Conservation (phyloP, 2,888 invertebrate species). For the Pyrrhia umbra region DNA sequence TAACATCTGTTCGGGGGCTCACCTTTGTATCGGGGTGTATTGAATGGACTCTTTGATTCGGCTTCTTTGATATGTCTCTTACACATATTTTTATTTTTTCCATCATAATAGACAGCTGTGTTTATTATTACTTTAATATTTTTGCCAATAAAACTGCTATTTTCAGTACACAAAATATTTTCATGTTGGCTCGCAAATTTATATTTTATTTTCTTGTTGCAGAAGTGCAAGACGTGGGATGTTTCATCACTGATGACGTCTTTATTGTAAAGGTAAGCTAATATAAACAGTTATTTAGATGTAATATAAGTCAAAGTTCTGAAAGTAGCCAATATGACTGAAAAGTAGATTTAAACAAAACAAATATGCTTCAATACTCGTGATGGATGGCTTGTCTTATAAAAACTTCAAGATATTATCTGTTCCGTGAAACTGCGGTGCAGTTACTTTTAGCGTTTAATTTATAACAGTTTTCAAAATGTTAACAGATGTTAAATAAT, state of each 20-base stretch:
- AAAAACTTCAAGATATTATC: constrained; percentile 66
- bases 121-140: constrained; percentile 47
- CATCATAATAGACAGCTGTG: constrained; percentile 59
- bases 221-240: constrained; percentile 87
- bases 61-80: constrained; percentile 66
- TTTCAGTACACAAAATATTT: constrained; percentile 37
- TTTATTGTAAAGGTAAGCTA: constrained; percentile 77
- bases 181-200: constrained; percentile 37
- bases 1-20: constrained; percentile 81
- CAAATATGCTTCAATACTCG: constrained; percentile 42
- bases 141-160: constrained; percentile 39
- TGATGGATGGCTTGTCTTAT: constrained; percentile 59
- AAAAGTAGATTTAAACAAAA: constrained; percentile 28
- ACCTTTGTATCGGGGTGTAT: constrained; percentile 72
- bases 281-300: constrained; percentile 24
- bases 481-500: constrained; percentile 58
- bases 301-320: constrained; percentile 20
- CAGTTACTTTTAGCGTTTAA: constrained; percentile 57
- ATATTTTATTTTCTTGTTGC: constrained; percentile 74
- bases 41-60: constrained; percentile 73
- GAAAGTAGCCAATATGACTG: constrained; percentile 5
- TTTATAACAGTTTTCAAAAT: constrained; percentile 54
- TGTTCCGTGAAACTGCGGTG: constrained; percentile 61
- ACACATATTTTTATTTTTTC: constrained; percentile 55
- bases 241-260: constrained; percentile 77